Base-by-base conservation (phyloP, 2,797 vertebrate genomes). In the Pterois miles region DNA sequence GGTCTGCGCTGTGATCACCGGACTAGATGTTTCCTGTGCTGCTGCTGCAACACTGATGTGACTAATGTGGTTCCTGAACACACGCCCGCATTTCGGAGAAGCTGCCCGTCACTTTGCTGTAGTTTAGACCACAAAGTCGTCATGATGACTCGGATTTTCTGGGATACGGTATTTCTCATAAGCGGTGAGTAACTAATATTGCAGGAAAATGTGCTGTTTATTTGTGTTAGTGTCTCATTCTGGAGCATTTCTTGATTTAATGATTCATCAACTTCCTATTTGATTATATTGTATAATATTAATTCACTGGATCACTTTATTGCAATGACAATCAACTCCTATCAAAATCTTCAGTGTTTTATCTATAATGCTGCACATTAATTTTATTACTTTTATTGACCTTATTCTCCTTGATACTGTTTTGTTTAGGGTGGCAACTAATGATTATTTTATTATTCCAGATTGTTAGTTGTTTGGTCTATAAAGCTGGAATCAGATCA, bases 131-230 rank as follows among this genome's bases (percentile, higher is more conserved):
- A 10, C 52, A 33, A 1, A 9, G 11, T 78, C 84, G 71, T 18
- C 90, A 91, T 5, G 64, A 95, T 95, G 94, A 90, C 80, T 82
- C 91, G 92, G 83, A 85, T 94, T 68, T 85, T 95, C 68, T 95
- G 93, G 94, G 93, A 94, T 67, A 68, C 84, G n/a, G 68, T 95
- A 57, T 89, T 95, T 10, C 90, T 95, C 38, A 88, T 95, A 36
- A 93, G 92, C 69, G 93, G 94, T 95, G 80, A 94, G 94, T 92
- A 1, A 7, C 0, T 20, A 0, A 9, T 53, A 52, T 20, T 18
- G 31, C 1, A 16, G 6, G 5, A 12, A 29, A 50, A n/a, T 5
- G 0, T 8, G 22, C 0, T 10, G 57, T 76, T 56, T 2, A 6
- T 50, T 48, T 34, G 2, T 52, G 27, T 13, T 1, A 3, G n/a